Evolutionary conservation across 2,888 invertebrate species (phyloP).

Genomic region (Melanostoma scalare): DNA sequence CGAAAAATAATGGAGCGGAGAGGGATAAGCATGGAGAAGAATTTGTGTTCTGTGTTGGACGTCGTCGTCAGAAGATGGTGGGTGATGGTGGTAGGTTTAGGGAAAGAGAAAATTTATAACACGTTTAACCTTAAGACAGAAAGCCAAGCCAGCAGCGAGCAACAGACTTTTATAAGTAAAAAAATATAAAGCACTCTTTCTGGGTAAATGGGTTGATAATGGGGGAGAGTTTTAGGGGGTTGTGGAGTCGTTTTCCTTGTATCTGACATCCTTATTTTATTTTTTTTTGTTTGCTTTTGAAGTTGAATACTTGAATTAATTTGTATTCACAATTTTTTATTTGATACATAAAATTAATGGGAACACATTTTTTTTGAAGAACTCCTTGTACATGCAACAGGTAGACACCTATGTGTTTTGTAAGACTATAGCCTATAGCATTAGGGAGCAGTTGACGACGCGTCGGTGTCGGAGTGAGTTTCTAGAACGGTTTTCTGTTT

Average conservation of each 20-base stretch:
- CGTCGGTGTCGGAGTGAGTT: no score
- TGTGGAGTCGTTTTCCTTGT: conserved; percentile 13
- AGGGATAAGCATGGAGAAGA: conserved; percentile 51
- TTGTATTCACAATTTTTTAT: conserved; percentile 59
- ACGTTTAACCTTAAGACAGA: conserved; percentile 72
- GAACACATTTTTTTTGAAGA: no score
- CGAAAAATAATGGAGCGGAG: conserved; percentile 66
- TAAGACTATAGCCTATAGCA: no score
- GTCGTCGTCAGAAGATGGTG: background rate
- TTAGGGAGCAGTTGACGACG: no score
- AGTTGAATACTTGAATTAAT: conserved; percentile 51
- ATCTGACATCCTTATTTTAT: conserved; percentile 64
- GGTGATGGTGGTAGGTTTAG: background rate
- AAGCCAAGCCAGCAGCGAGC: conserved; percentile 38
- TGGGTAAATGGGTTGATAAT: background rate
- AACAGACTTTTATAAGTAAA: conserved; percentile 54
- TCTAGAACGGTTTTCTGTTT: no score
- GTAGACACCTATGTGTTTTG: background rate
- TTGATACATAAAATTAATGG: conserved; percentile 7
- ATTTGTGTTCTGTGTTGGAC: conserved; percentile 38
- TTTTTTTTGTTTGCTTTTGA: conserved; percentile 45
- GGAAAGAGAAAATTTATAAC: conserved; percentile 57
- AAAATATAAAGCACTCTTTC: conserved; percentile 43
- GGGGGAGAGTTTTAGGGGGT: conserved; percentile 1
- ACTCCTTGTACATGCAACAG: background rate